Conservation (phyloP, 2,113 vertebrate genomes). For the Microtus richardsoni region DNA sequence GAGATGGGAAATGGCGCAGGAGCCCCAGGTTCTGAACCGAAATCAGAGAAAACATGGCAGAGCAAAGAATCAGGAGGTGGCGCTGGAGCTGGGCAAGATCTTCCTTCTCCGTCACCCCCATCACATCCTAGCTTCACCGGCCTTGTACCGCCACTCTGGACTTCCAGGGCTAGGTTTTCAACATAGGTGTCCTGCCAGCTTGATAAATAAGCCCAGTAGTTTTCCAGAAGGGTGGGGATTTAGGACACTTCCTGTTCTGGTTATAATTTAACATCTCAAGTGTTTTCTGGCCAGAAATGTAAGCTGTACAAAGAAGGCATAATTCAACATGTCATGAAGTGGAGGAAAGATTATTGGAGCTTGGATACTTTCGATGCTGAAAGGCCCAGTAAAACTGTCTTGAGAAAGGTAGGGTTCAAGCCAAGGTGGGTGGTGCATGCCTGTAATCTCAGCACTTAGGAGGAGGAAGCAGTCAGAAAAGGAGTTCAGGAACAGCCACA, state of each 20-base stretch:
- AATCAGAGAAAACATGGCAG: neutral
- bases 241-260: neutral
- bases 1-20: neutral
- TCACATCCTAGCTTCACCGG: neutral
- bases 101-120: rapidly evolving
- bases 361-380: neutral
- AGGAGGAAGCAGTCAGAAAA: neutral
- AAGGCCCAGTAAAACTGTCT: neutral
- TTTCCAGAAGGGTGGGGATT: neutral
- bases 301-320: neutral
- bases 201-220: neutral
- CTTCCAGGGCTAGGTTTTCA: neutral
- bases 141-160: neutral
- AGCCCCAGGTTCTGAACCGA: neutral
- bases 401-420: neutral
- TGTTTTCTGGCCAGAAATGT: neutral
- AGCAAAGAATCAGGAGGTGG: neutral
- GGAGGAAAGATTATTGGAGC: neutral
- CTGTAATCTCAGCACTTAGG: neutral
- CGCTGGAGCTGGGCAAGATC: neutral
- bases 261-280: neutral
- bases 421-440: neutral
- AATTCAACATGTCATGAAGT: too few species aligned
- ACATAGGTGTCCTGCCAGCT: neutral
- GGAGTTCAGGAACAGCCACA: neutral